Evolutionary conservation across 2,888 invertebrate species (phyloP).

Genomic region (Linhomoeus sp.): DNA sequence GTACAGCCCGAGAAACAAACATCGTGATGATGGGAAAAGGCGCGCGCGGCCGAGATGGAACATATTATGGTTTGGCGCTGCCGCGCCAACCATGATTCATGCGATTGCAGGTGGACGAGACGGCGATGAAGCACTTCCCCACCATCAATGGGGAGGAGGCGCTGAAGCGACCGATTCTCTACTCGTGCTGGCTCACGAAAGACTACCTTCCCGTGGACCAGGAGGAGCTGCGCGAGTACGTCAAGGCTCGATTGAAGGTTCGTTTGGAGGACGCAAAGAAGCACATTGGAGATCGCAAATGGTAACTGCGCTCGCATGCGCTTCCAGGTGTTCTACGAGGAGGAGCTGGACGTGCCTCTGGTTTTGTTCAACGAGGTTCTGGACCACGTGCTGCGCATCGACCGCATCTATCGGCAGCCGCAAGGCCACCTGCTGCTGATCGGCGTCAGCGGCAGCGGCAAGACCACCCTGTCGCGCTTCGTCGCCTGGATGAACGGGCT

Average conservation of each 20-base stretch:
- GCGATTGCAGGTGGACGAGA: constrained; percentile 37
- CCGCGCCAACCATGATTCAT: too few species aligned
- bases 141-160: constrained; percentile 47
- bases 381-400: constrained; percentile 92
- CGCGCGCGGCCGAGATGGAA: too few species aligned
- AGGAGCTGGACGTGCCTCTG: constrained; percentile 90
- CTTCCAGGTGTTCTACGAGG: constrained; percentile 93
- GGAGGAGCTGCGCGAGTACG: constrained; percentile 83
- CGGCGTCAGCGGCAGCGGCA: constrained; percentile 95
- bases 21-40: too few species aligned
- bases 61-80: too few species aligned
- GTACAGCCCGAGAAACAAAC: too few species aligned
- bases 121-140: constrained; percentile 73
- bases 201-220: constrained; percentile 90
- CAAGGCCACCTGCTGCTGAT: constrained; percentile 87
- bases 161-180: constrained; percentile 76
- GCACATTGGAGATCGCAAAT: too few species aligned
- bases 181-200: constrained; percentile 96
- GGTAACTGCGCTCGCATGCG: too few species aligned
- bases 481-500: constrained; percentile 99
- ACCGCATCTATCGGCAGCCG: constrained; percentile 94
- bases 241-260: constrained; percentile 81
- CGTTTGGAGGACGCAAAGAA: too few species aligned
- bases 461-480: constrained; percentile 93
- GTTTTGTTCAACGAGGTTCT: constrained; percentile 96